Conservation (phyloP, 1,140 invertebrate genomes). For the Drosophila equinoxialis region DNA sequence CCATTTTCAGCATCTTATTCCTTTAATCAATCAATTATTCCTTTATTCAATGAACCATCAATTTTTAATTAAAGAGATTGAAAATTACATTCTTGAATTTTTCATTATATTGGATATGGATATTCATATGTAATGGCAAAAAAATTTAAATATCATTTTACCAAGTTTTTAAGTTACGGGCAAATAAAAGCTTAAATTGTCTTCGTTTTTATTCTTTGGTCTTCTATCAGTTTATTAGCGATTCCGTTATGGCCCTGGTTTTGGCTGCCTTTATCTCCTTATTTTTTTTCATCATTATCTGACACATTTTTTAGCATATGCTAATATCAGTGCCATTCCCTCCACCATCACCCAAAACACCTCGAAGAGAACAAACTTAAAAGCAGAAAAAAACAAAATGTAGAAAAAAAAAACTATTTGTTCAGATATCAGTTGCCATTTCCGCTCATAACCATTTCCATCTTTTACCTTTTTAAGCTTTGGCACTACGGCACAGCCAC, state of each 20-base stretch:
- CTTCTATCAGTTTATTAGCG: conserved; percentile 16
- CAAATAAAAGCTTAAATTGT: conserved; percentile 1
- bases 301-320: conserved; percentile 37
- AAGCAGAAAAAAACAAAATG: neutral
- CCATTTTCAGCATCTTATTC: no score
- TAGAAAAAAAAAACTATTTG: conserved; percentile 49
- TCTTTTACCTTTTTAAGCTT: conserved; percentile 4
- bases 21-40: no score
- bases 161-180: neutral
- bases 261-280: conserved; percentile 11
- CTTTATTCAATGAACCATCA: no score
- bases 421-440: conserved; percentile 31
- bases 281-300: conserved; percentile 2
- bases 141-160: no score
- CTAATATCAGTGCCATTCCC: conserved; percentile 43
- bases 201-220: neutral
- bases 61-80: no score
- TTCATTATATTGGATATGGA: no score
- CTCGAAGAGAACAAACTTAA: neutral
- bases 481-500: neutral
- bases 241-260: conserved; percentile 4
- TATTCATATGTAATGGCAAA: no score
- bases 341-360: neutral
- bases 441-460: conserved; percentile 10
- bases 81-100: no score